A percentile compares a stretch with the other conserved stretches of the same genome.
Conservation (phyloP, 2,888 invertebrate genomes). For the Diplazon laetatorius region DNA sequence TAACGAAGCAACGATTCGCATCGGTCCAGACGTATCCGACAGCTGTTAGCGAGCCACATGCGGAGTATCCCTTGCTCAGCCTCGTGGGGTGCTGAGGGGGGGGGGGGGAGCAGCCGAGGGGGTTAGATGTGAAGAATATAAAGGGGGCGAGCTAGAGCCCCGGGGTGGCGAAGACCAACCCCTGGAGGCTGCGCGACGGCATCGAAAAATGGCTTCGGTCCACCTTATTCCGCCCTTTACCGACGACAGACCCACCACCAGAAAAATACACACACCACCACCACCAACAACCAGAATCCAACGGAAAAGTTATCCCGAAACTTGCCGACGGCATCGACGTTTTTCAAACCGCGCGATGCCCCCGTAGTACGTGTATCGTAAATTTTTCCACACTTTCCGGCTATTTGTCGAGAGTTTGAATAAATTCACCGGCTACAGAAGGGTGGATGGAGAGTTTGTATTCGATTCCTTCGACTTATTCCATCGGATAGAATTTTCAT, state of each 20-base stretch:
- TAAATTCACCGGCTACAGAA: constrained; percentile 67
- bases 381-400: constrained; percentile 70
- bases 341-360: constrained; percentile 46
- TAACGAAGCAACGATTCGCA: constrained; percentile 51
- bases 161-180: constrained; percentile 51
- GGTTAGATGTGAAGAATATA: constrained; percentile 57
- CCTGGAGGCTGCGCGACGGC: constrained; percentile 52
- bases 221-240: constrained; percentile 61
- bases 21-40: constrained; percentile 45
- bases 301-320: constrained; percentile 68
- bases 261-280: constrained; percentile 21
- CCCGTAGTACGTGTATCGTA: constrained; percentile 68
- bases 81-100: too few species aligned
- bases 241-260: constrained; percentile 28
- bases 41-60: constrained; percentile 52
- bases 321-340: constrained; percentile 61
- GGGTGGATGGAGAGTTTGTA: constrained; percentile 65
- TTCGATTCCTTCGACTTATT: constrained; percentile 70
- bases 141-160: constrained; percentile 43
- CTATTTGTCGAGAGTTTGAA: constrained; percentile 71
- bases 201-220: constrained; percentile 66
- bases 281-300: constrained; percentile 58
- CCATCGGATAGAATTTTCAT: constrained; percentile 70
- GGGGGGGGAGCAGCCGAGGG: too few species aligned
- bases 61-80: constrained; percentile 29